Base-by-base conservation (phyloP, 2,797 vertebrate species). In the Megaceryle alcyon region DNA sequence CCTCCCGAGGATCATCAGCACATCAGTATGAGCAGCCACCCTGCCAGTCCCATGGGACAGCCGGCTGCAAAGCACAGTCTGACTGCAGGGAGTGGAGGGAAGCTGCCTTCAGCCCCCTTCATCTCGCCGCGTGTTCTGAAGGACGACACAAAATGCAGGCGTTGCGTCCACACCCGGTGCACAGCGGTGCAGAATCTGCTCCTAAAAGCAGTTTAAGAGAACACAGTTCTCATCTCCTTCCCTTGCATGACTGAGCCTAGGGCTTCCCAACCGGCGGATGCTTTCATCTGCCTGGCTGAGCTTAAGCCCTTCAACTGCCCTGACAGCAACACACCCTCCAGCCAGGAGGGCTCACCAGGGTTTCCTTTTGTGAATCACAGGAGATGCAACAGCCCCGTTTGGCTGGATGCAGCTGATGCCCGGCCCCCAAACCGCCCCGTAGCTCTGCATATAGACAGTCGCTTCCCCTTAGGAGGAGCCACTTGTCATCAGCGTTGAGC, bases 141-240 rank as follows among this genome's bases (percentile, higher is more conserved):
- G 15, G 7, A 28, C 0, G 0, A 35, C 3, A 28, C 8, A 29
- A 88, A 90, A 53, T 2, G 15, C 60, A 26, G 0, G 1, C 0
- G 1, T 48, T n/a, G 12, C 31, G 33, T 5, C 46, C 85, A 20
- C 20, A 28, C 1, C 3, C 9, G 5, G 41, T 9, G 83, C 39
- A 13, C 39, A 39, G 39, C 9, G 12, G 25, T 16, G 43, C 49
- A 41, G 12, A 66, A 66, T 87, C 35, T 78, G 61, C 41, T 64
- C 37, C 73, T 16, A 9, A 20, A 0, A 53, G 80, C 41, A 48
- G 6, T 33, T 86, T n/a, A 25, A 51, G 57, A 35, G 17, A 21
- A 28, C 18, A 7, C 53, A 17, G 5, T 53, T 13, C 59, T 44
- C 6, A 9, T 35, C 49, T 43, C 46, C 64, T 76, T 28, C 22